Evolutionary conservation across 2,113 vertebrate species (phyloP).

Genomic region (Dicrurus megarhynchus): DNA sequence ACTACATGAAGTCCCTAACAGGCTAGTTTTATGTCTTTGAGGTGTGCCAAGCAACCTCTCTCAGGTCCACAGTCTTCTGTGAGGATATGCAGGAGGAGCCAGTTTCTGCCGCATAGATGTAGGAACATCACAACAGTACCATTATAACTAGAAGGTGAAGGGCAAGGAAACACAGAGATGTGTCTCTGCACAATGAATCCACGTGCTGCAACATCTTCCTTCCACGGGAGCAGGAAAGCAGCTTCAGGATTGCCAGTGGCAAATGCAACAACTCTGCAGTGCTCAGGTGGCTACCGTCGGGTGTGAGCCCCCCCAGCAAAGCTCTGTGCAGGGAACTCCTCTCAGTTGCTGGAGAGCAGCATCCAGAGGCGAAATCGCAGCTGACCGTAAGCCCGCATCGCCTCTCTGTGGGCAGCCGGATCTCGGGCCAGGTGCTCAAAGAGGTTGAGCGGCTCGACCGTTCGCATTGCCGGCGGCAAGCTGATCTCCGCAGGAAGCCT

Average conservation of each 20-base stretch:
- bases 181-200: neutral
- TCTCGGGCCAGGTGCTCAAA: neutral
- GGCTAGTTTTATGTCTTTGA: accelerated
- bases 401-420: accelerated
- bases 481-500: neutral
- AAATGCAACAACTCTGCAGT: neutral
- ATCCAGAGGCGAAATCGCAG: neutral
- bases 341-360: neutral
- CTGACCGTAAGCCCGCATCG: neutral
- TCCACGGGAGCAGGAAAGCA: neutral
- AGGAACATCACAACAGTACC: neutral
- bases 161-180: neutral
- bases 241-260: neutral
- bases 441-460: neutral
- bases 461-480: accelerated
- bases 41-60: neutral
- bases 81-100: neutral
- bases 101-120: neutral
- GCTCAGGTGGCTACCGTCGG: neutral
- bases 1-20: neutral
- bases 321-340: neutral
- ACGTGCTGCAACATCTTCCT: neutral
- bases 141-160: accelerated
- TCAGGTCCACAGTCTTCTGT: neutral
- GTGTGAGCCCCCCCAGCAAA: too few species aligned